Base-by-base conservation (phyloP, 2,888 invertebrate genomes). In the Dichetophora obliterata region DNA sequence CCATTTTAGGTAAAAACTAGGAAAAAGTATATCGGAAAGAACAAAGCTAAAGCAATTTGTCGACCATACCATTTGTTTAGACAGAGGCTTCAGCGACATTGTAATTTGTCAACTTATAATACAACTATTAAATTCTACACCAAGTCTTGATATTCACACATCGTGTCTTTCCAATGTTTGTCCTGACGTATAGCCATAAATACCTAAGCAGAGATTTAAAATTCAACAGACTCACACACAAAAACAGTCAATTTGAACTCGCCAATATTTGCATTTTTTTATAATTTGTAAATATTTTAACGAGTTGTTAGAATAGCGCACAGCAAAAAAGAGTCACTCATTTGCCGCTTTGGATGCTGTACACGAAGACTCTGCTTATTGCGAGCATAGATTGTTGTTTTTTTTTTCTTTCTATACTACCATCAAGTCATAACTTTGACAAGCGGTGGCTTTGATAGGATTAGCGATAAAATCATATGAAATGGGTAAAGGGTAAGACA, bases 381-480 rank as follows among this genome's bases (percentile, higher is more conserved):
- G 22, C 59, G 37, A 57, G 37, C 34, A 37, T 71, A 19, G 54
- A 57, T 54, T n/a, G n/a, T 9, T 50, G 54, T 52, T 31, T 34
- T 27, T 65, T 27, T 11, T 22, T 24, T 14, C 2, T 59, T 59
- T 59, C 11, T 27, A 59, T 5, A 14, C 59, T 34, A n/a, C 63
- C 34, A 19, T 34, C 24, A 22, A 27, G 48, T 43, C 31, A 11
- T 43, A 66, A 19, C 66, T 66, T 68, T 48, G 68, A 14, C 59
- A 59, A 19, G 65, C 68, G 68, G 68, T 24, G 8, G 14, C 68
- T 68, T 68, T 68, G 68, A 68, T 68, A 24, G 48, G 48, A 48
- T 27, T 24, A 16, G 16, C n/a, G 27, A 63, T 34, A 63, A 63
- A 63, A 63, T 27, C 24, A 63, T 3, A 54, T 54, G 43, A 43